Conservation (phyloP, 2,113 vertebrate genomes). For the Caranx melampygus region DNA sequence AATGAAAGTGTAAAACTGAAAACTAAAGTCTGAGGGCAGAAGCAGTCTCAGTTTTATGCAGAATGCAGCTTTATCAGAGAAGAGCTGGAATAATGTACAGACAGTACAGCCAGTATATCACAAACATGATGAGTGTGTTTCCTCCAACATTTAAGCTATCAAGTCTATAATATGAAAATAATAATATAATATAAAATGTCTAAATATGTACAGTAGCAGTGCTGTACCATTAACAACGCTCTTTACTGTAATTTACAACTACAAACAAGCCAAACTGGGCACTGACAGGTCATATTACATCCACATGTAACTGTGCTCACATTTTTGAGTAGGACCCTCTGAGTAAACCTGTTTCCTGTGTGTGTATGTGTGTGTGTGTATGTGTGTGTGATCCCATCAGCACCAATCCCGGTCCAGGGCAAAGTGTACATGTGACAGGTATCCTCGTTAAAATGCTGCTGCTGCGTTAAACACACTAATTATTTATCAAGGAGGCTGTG, state of each 20-base stretch:
- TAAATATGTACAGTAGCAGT: too few relatives aligned
- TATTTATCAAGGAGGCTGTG: conserved; percentile 77
- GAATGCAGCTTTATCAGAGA: too few relatives aligned
- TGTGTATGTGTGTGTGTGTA: conserved; percentile 20
- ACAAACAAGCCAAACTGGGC: not conserved
- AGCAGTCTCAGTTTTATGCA: too few relatives aligned
- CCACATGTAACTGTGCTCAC: not conserved
- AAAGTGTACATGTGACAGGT: conserved; percentile 70
- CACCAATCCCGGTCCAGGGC: conserved; percentile 35
- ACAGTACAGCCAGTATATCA: too few relatives aligned
- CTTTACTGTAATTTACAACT: not conserved
- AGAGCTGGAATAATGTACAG: too few relatives aligned
- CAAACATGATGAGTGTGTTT: too few relatives aligned
- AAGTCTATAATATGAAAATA: too few relatives aligned
- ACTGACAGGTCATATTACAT: not conserved
- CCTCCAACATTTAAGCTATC: too few relatives aligned
- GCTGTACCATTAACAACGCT: too few relatives aligned
- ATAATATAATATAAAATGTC: too few relatives aligned
- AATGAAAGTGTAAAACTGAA: too few relatives aligned
- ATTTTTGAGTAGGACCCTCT: conserved; percentile 2
- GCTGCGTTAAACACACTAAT: conserved; percentile 77
- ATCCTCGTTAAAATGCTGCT: conserved; percentile 78
- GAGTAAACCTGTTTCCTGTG: conserved; percentile 15
- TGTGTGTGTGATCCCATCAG: conserved; percentile 24
- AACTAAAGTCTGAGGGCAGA: too few relatives aligned